A percentile compares a stretch with the other conserved stretches of the same genome.
phyloP scores from a whole-genome alignment of 1,140 invertebrate genomes.

The Fopius arisanus region DNA sequence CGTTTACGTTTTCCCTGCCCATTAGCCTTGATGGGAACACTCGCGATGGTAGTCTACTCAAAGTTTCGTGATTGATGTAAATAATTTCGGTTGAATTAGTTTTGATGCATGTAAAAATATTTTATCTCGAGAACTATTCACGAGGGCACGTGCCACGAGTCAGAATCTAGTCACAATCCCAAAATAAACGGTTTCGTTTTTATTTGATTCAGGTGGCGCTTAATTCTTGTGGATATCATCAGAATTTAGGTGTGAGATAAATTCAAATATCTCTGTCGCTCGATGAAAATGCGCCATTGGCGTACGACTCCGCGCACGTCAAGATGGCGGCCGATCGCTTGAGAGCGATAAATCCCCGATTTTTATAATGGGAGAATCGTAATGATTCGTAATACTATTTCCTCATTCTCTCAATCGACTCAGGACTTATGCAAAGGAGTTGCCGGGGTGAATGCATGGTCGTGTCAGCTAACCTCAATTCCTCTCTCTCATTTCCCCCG shows the following conservation, averaged over 20 bases:
- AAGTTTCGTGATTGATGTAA: constrained; percentile 36
- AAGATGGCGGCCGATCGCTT: too few relatives aligned
- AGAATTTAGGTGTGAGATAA: too few relatives aligned
- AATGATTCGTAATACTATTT: neutral
- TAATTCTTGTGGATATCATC: too few relatives aligned
- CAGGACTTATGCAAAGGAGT: constrained; percentile 33
- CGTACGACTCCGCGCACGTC: too few relatives aligned
- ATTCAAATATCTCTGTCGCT: too few relatives aligned
- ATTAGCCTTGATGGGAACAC: constrained; percentile 53
- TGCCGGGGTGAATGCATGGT: constrained; percentile 11
- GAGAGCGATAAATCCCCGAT: too few relatives aligned
- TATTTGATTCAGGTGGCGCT: too few relatives aligned
- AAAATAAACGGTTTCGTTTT: too few relatives aligned
- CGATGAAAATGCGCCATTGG: too few relatives aligned
- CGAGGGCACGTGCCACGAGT: neutral
- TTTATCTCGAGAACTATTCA: neutral
- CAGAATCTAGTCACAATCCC: too few relatives aligned
- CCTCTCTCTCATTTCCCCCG: constrained; percentile 36
- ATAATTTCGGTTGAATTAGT: constrained; percentile 30
- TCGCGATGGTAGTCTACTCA: neutral
- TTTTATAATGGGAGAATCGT: too few relatives aligned
- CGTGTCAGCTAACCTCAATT: neutral
- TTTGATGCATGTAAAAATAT: neutral
- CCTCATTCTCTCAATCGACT: neutral
- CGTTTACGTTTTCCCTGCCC: constrained; percentile 37